These are phyloP conservation scores for Aethes cnicana DNA, from an alignment of 2,888 invertebrate genomes.

Conservation along the genomic window DNA sequence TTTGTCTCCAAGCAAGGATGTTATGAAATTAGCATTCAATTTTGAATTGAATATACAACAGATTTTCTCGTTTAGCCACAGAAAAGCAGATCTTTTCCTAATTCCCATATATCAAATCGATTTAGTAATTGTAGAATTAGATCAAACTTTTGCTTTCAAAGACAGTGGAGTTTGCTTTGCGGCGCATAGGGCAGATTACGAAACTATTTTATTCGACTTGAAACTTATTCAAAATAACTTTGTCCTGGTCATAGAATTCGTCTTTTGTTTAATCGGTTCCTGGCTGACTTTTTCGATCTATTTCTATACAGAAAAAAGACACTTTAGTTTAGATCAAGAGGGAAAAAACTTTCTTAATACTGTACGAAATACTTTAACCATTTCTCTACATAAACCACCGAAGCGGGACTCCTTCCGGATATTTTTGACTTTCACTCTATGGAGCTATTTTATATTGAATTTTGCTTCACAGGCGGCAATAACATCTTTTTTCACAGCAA, in stretches of 20 bases:
- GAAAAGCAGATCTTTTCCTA: constrained; percentile 62
- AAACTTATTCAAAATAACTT: constrained; percentile 49
- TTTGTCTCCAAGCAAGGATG: constrained; percentile 43
- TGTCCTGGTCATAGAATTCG: constrained; percentile 42
- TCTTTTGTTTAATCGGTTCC: constrained; percentile 54
- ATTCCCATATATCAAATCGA: constrained; percentile 68
- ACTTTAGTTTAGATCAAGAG: constrained; percentile 53
- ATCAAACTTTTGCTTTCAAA: constrained; percentile 56
- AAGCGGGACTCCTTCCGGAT: constrained; percentile 56
- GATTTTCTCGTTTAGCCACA: constrained; percentile 54
- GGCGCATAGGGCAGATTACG: constrained; percentile 62
- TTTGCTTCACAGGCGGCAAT: constrained; percentile 71
- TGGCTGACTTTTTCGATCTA: constrained; percentile 63
- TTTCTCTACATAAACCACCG: constrained; percentile 58
- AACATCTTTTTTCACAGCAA: constrained; percentile 68
- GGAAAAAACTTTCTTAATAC: constrained; percentile 70
- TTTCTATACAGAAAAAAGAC: constrained; percentile 46
- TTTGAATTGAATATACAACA: constrained; percentile 57
- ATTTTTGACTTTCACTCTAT: constrained; percentile 59
- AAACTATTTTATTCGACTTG: constrained; percentile 58
- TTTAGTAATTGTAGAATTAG: constrained; percentile 58
- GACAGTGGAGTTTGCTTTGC: constrained; percentile 70
- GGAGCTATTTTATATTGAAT: constrained; percentile 70
- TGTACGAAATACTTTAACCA: constrained; percentile 54
- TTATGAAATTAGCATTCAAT: constrained; percentile 52